Evolutionary conservation across 1,140 invertebrate species (phyloP).

Genomic region (Drosophila lacertosa): DNA sequence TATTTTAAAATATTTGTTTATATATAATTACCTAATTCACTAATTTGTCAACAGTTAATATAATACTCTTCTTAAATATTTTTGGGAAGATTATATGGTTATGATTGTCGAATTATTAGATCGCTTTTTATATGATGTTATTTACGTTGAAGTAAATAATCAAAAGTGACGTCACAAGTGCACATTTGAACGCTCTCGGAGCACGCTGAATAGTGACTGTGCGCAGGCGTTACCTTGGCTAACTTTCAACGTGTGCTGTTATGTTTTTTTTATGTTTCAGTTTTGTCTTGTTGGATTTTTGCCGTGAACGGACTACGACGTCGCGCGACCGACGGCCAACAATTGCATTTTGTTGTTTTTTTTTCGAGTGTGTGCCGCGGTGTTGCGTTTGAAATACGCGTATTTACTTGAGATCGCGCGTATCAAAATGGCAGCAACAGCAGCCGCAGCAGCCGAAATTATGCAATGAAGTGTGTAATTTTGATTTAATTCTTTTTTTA

Average conservation of each 20-base stretch:
- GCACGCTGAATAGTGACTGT: not conserved
- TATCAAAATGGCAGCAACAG: constrained; percentile 60
- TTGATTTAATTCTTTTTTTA: constrained; percentile 32
- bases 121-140: not conserved
- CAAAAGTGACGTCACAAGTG: constrained; percentile 32
- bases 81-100: not conserved
- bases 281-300: constrained; percentile 51
- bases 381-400: constrained; percentile 54
- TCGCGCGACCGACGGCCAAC: constrained; percentile 45
- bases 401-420: constrained; percentile 53
- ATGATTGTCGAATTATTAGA: not conserved
- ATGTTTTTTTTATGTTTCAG: constrained; percentile 33
- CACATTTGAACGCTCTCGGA: constrained; percentile 14
- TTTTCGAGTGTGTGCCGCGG: constrained; percentile 45
- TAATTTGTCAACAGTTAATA: not conserved
- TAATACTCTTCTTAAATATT: not conserved
- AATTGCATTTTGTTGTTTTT: constrained; percentile 55
- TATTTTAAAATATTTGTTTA: not conserved
- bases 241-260: constrained; percentile 14
- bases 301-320: constrained; percentile 49
- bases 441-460: constrained; percentile 58
- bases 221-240: not conserved
- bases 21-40: too few species aligned
- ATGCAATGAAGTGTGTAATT: constrained; percentile 63
- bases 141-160: not conserved